Percentiles rank a stretch among this genome's conserved stretches.
Evolutionary conservation across 64 coral and sea anemone species (phyloP).

Genomic region (Acropora tenuis): DNA sequence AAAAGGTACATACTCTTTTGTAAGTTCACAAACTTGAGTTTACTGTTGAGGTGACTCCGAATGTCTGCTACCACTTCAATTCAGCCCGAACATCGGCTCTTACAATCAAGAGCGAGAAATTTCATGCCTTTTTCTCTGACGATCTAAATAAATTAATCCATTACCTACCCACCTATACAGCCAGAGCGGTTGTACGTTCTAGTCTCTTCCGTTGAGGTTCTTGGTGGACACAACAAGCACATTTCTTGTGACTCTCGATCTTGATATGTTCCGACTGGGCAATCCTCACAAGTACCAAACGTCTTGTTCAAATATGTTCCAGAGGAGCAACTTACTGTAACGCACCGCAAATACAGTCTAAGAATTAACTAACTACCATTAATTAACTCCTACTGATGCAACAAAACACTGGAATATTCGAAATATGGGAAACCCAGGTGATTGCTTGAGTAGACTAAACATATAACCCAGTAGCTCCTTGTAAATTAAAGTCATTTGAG

Average conservation of each 20-base stretch:
- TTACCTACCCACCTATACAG: conserved; percentile 34
- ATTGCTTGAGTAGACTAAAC: background rate
- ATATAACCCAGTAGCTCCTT: background rate
- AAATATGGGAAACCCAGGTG: background rate
- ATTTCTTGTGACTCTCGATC: conserved; percentile 21
- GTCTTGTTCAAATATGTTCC: conserved; percentile 58
- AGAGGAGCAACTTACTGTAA: conserved; percentile 18
- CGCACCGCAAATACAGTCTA: background rate
- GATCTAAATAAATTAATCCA: background rate
- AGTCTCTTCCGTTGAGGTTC: conserved; percentile 48
- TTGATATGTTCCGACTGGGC: conserved; percentile 59
- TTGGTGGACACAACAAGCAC: conserved; percentile 40
- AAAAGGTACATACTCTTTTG: background rate
- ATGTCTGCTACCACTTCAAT: conserved; percentile 4
- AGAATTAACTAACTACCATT: too few species aligned
- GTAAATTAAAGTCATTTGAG: background rate
- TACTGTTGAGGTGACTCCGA: background rate
- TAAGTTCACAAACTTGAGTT: background rate
- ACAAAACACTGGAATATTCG: background rate
- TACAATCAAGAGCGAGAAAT: background rate
- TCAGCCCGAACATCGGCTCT: background rate
- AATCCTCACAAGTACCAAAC: conserved; percentile 35
- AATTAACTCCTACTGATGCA: background rate
- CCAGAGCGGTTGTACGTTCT: conserved; percentile 25
- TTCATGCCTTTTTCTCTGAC: background rate